A percentile compares a stretch with the other conserved stretches of the same genome.
These are phyloP conservation scores for Falco columbarius DNA, from an alignment of 2,797 vertebrate species.

Conservation along the genomic window DNA sequence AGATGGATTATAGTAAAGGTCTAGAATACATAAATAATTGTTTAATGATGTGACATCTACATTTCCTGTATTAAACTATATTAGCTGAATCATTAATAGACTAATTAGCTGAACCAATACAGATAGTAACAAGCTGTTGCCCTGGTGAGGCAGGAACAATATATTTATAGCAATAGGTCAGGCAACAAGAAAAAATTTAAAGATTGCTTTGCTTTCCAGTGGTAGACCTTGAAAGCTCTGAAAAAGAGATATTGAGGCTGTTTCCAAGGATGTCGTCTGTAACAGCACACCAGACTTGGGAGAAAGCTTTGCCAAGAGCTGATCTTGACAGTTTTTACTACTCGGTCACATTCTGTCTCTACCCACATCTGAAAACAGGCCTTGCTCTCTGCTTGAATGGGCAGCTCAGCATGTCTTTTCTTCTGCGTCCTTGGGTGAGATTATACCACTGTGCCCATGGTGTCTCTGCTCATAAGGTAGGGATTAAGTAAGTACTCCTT, in stretches of 20 bases:
- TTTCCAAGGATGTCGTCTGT: not conserved
- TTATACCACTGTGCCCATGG: not conserved
- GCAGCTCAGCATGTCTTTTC: not conserved
- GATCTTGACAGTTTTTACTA: not conserved
- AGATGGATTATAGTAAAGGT: slow-evolving; percentile 24
- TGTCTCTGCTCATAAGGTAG: not conserved
- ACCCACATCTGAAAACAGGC: not conserved
- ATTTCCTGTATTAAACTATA: slow-evolving; percentile 9
- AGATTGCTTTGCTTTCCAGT: not conserved
- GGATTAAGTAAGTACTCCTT: not conserved
- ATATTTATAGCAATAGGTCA: not conserved
- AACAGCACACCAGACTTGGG: not conserved
- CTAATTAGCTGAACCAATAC: slow-evolving; percentile 24
- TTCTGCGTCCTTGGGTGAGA: not conserved
- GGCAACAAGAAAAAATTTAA: not conserved
- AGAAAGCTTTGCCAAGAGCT: not conserved
- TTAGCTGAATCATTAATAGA: slow-evolving; percentile 12
- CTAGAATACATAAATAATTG: slow-evolving; percentile 47
- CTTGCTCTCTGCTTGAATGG: not conserved
- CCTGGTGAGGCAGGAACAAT: not conserved
- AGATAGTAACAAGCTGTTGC: not conserved
- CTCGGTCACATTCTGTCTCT: not conserved
- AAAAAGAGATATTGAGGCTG: not conserved
- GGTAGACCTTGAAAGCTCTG: not conserved
- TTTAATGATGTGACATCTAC: not conserved